phyloP scores from a whole-genome alignment of 2,797 vertebrate genomes.

The Neosilurus hyrtlii region DNA sequence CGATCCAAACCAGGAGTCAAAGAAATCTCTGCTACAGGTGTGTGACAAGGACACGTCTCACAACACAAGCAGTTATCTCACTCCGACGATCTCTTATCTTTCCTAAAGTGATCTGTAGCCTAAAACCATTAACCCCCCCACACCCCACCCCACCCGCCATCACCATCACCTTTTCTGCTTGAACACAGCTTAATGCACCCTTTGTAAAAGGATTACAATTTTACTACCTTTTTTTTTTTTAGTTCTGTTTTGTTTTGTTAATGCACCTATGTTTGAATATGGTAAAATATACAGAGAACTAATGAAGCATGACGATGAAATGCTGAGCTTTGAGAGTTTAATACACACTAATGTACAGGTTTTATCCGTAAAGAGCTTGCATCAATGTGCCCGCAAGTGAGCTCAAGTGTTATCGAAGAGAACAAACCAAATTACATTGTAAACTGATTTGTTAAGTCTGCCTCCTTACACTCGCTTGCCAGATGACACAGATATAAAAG shows the following conservation, averaged over 20 bases:
- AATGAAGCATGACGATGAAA: background rate
- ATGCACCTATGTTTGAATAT: background rate
- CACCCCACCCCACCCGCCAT: too few relatives aligned
- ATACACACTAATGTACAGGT: background rate
- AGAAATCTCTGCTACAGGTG: conserved; percentile 34
- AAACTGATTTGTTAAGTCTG: conserved; percentile 8
- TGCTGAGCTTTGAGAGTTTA: background rate
- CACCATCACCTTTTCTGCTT: background rate
- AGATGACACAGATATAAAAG: conserved; percentile 1
- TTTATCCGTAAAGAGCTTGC: background rate
- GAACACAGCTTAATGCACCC: background rate
- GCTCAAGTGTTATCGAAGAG: background rate
- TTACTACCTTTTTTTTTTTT: background rate
- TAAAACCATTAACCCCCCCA: background rate
- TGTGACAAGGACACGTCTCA: conserved; percentile 30
- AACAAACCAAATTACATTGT: background rate
- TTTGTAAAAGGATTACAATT: background rate
- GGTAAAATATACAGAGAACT: too few relatives aligned
- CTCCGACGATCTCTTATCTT: conserved; percentile 21
- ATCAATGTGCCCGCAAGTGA: background rate
- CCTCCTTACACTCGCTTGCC: background rate
- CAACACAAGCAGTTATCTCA: conserved; percentile 23
- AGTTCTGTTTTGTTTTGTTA: background rate
- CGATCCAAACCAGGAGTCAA: conserved; percentile 20
- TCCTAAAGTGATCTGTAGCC: background rate